Evolutionary conservation across 2,797 vertebrate species (phyloP).

Genomic region (Sarcoramphus papa): DNA sequence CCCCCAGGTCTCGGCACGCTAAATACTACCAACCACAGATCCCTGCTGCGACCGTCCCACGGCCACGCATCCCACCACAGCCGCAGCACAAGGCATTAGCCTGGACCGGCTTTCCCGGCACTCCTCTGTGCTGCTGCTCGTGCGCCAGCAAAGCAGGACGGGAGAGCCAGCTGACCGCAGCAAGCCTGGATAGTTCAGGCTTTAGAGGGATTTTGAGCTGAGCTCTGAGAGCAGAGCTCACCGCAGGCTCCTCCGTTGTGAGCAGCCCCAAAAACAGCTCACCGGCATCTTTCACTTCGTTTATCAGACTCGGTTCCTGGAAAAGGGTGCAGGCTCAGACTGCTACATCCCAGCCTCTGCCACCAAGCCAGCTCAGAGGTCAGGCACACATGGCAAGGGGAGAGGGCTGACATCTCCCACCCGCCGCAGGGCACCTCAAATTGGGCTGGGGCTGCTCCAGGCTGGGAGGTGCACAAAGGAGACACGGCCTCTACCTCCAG

Average conservation of each 20-base stretch:
- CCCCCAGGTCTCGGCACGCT: too few relatives aligned
- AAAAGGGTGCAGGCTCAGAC: not conserved
- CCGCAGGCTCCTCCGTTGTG: not conserved
- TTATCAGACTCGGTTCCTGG: not conserved
- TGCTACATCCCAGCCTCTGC: not conserved
- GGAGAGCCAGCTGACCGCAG: not conserved
- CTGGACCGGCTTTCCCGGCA: accelerated
- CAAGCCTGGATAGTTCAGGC: not conserved
- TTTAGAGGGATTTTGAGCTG: not conserved
- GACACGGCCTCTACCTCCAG: not conserved
- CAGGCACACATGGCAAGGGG: accelerated
- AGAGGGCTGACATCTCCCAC: not conserved
- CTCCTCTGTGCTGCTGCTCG: not conserved
- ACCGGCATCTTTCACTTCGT: not conserved
- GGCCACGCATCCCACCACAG: accelerated
- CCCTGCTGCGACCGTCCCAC: not conserved
- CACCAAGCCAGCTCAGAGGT: not conserved
- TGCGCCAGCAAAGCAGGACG: accelerated
- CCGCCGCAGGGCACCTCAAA: not conserved
- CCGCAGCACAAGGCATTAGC: not conserved
- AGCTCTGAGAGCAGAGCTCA: not conserved
- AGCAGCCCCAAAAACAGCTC: not conserved
- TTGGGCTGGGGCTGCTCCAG: not conserved
- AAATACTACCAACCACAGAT: not conserved
- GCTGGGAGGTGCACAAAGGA: not conserved